Conservation (phyloP, 1,140 invertebrate species). For the Caerostris extrusa region DNA sequence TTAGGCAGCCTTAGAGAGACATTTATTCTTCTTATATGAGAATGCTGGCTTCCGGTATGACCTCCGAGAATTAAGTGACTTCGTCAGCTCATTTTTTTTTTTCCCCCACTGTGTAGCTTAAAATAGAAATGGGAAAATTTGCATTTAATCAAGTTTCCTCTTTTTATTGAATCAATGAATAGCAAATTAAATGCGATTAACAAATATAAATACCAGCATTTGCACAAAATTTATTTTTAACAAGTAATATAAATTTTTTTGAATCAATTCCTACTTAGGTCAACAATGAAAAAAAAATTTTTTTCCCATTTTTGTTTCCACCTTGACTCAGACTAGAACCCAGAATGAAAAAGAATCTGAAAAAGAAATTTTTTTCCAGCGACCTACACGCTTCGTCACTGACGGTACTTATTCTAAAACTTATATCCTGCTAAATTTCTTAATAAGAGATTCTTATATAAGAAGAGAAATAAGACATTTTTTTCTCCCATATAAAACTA, state of each 20-base stretch:
- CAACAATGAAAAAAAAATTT: too few species aligned
- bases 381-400: too few species aligned
- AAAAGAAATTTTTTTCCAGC: too few species aligned
- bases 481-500: too few species aligned
- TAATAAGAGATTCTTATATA: too few species aligned
- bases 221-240: neutral
- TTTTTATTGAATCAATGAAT: neutral
- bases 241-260: too few species aligned
- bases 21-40: conserved; percentile 40
- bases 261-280: too few species aligned
- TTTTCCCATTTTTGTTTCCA: neutral
- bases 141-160: neutral
- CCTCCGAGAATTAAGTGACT: neutral
- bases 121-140: neutral
- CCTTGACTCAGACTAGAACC: too few species aligned
- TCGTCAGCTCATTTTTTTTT: neutral
- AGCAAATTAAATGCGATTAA: neutral
- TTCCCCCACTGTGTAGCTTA: neutral
- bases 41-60: neutral
- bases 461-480: too few species aligned
- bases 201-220: neutral
- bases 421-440: too few species aligned
- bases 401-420: too few species aligned
- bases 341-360: too few species aligned
- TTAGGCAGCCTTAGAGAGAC: neutral